Evolutionary conservation across 2,888 invertebrate genomes (phyloP).

Genomic region (Macrosiphum euphorbiae): DNA sequence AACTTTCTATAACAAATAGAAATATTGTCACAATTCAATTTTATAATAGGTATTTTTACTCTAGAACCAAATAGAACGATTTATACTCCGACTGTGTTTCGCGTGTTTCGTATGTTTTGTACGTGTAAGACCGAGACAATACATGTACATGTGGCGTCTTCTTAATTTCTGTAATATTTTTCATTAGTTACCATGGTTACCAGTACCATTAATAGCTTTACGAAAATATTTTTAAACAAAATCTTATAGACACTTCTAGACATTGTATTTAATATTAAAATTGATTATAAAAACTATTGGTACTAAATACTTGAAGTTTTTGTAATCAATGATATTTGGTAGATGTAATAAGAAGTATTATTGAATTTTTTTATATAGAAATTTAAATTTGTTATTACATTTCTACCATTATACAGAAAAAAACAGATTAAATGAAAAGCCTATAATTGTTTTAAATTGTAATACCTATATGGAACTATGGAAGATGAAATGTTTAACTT

Average conservation of each 20-base stretch:
- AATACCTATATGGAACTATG: background rate
- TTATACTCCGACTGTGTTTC: too few relatives aligned
- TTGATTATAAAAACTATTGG: background rate
- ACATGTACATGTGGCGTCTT: too few relatives aligned
- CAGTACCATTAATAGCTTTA: background rate
- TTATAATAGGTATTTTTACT: too few relatives aligned
- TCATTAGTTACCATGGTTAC: background rate
- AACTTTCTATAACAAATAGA: too few relatives aligned
- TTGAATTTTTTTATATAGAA: background rate
- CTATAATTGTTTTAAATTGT: background rate
- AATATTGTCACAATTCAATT: too few relatives aligned
- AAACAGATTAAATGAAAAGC: background rate
- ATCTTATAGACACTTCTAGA: background rate
- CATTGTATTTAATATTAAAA: background rate
- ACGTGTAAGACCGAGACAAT: too few relatives aligned
- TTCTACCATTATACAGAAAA: background rate
- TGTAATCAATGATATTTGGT: background rate
- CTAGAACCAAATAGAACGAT: too few relatives aligned
- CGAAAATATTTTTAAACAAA: background rate
- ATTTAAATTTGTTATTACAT: too few relatives aligned
- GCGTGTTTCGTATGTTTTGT: too few relatives aligned
- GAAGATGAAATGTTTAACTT: background rate
- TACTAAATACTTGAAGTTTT: background rate
- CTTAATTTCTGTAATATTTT: background rate
- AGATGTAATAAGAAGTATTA: background rate